Conservation (phyloP, 2,888 invertebrate genomes). For the Platycheirus rosarum region DNA sequence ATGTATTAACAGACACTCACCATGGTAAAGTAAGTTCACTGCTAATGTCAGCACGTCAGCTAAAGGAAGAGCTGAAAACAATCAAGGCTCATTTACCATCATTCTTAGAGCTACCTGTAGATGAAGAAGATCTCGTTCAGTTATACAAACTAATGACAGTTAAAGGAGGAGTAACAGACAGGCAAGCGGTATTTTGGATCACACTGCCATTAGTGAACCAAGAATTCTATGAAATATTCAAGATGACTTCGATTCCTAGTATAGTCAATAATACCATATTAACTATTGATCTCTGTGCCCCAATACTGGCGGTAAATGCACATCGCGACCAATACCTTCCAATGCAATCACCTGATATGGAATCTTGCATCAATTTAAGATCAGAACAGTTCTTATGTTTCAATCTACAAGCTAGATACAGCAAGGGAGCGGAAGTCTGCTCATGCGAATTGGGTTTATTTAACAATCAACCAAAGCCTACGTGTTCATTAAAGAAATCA, state of each 20-base stretch:
- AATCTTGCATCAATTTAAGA: constrained; percentile 2
- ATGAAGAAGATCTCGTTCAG: no score
- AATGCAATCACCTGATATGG: neutral
- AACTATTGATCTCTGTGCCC: constrained; percentile 10
- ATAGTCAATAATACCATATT: constrained; percentile 6
- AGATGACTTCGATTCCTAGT: constrained; percentile 8
- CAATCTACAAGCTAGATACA: constrained; percentile 17
- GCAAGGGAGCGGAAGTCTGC: constrained; percentile 17
- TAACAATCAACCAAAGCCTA: constrained; percentile 1
- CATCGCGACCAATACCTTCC: constrained; percentile 34
- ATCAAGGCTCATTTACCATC: no score
- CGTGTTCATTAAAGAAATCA: neutral
- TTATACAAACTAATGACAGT: neutral
- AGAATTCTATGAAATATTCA: constrained; percentile 11
- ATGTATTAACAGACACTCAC: constrained; percentile 24
- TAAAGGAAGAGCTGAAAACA: no score
- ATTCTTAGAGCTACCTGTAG: no score
- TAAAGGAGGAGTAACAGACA: constrained; percentile 5
- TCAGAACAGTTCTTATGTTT: neutral
- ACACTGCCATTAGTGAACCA: constrained; percentile 19
- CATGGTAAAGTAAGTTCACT: constrained; percentile 39
- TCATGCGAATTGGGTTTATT: constrained; percentile 23
- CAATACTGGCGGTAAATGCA: constrained; percentile 21
- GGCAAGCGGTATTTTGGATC: constrained; percentile 20
- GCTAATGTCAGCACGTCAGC: constrained; percentile 11